A percentile compares a stretch with the other conserved stretches of the same genome.
phyloP scores from a whole-genome alignment of 1,140 invertebrate species.

The Archivesica marissinica region DNA sequence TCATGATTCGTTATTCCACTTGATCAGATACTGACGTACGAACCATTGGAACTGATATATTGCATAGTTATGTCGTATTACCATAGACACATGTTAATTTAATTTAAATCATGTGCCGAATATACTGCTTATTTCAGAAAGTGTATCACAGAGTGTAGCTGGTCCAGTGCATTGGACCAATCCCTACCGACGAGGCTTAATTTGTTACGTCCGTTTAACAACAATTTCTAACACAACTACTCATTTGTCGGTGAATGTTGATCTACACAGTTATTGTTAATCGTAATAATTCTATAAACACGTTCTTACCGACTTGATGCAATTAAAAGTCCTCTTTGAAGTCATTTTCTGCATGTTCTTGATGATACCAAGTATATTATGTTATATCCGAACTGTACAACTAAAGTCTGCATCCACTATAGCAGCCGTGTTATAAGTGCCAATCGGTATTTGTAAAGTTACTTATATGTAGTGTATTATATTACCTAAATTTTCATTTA shows the following conservation, averaged over 20 bases:
- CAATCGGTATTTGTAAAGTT: not conserved
- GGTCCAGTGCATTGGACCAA: not conserved
- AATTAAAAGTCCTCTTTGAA: not conserved
- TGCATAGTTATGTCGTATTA: no score
- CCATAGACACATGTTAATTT: no score
- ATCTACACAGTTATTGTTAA: not conserved
- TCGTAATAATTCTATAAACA: not conserved
- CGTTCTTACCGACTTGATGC: conserved; percentile 18
- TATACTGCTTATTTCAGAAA: not conserved
- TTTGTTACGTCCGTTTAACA: not conserved
- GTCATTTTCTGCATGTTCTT: conserved; percentile 14
- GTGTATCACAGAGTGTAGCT: not conserved
- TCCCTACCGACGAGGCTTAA: not conserved
- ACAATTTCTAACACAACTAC: not conserved
- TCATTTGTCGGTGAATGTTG: not conserved
- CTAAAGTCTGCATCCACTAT: no score
- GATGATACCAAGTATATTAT: not conserved
- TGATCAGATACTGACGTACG: no score
- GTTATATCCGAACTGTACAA: not conserved
- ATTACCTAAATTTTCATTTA: not conserved
- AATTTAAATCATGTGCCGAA: no score
- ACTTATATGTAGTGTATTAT: not conserved
- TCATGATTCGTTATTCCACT: no score
- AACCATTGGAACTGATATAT: no score
- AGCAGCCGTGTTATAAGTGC: not conserved